phyloP scores from a whole-genome alignment of 1,140 invertebrate species.

The Saccostrea cuccullata region DNA sequence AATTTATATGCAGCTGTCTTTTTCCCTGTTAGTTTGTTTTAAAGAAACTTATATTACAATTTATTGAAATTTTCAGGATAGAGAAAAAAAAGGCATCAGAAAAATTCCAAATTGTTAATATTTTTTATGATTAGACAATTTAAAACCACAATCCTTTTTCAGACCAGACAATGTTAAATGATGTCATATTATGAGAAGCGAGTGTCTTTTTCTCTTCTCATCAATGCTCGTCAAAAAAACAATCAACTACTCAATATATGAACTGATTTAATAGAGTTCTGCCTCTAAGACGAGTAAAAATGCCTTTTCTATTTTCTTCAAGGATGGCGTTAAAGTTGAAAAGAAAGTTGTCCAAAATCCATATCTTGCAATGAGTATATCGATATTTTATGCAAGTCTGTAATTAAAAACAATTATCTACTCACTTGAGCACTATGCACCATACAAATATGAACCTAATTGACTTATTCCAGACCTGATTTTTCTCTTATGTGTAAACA shows the following conservation, averaged over 20 bases:
- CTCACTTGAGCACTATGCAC: conserved; percentile 20
- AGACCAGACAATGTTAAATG: background rate
- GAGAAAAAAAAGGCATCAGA: background rate
- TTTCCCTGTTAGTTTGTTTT: background rate
- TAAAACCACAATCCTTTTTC: no score
- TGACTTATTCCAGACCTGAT: background rate
- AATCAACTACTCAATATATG: conserved; percentile 22
- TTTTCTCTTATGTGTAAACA: conserved; percentile 29
- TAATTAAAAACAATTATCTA: conserved; percentile 32
- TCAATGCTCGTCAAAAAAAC: background rate
- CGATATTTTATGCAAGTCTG: background rate
- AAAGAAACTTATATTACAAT: background rate
- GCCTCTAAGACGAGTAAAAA: background rate
- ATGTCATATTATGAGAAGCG: background rate
- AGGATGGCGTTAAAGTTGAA: background rate
- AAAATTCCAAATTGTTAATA: background rate
- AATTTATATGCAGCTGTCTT: background rate
- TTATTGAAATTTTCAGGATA: background rate
- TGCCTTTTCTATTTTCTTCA: background rate
- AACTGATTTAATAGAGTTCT: background rate
- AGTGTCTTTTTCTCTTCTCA: background rate
- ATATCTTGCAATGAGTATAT: conserved; percentile 7
- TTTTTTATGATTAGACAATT: background rate
- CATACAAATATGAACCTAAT: conserved; percentile 15
- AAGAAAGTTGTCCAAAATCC: conserved; percentile 20